Evolutionary conservation across 2,113 vertebrate genomes (phyloP).

Genomic region (Dasypus novemcinctus): DNA sequence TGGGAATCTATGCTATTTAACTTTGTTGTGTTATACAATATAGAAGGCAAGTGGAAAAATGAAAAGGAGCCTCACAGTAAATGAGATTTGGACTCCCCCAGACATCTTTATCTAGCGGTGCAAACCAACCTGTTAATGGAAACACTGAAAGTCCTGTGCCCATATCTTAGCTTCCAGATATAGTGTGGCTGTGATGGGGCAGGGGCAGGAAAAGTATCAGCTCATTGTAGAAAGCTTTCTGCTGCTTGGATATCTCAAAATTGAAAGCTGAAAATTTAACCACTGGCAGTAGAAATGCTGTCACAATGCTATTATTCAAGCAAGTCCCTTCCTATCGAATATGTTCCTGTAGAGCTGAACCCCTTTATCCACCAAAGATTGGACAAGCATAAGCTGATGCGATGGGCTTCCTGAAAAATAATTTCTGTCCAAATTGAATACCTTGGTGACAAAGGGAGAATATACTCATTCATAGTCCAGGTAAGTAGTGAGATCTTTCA

Average conservation of each 20-base stretch:
- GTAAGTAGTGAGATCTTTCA: neutral
- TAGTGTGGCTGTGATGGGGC: constrained; percentile 31
- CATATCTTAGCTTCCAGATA: constrained; percentile 57
- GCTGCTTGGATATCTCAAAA: neutral
- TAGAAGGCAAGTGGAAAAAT: constrained; percentile 59
- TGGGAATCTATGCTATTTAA: constrained; percentile 50
- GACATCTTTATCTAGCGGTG: constrained; percentile 66
- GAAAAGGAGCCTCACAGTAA: neutral
- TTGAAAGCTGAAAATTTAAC: neutral
- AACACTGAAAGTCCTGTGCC: constrained; percentile 44
- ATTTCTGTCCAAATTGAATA: neutral
- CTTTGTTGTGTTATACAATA: constrained; percentile 39
- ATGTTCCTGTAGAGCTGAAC: neutral
- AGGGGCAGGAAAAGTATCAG: constrained; percentile 44
- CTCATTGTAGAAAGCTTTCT: constrained; percentile 55
- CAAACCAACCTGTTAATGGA: constrained; percentile 59
- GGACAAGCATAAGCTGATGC: neutral
- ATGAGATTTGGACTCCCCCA: constrained; percentile 52
- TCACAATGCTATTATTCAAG: constrained; percentile 38
- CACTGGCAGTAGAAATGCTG: neutral
- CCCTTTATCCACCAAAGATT: neutral
- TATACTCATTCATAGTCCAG: constrained; percentile 1
- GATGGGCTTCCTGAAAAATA: neutral
- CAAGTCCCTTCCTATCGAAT: constrained; percentile 27
- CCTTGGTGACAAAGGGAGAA: neutral